Conservation (phyloP, 2,888 invertebrate genomes). For the Gastrophysa polygoni region DNA sequence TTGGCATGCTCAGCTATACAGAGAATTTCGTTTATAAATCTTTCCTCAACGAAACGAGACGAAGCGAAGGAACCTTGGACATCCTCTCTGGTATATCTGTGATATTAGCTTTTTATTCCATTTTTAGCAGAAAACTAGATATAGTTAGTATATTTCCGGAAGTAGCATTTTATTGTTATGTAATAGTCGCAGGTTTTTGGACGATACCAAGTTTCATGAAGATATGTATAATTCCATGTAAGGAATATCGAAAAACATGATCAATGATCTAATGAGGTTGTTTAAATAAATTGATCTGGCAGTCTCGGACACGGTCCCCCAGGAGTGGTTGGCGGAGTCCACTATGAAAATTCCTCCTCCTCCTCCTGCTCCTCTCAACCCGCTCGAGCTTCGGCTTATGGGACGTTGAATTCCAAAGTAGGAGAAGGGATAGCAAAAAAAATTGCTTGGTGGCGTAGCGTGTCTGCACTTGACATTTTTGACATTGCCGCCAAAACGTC, state of each 20-base stretch:
- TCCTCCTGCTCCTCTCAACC: too few species aligned
- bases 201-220: conserved; percentile 28
- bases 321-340: too few species aligned
- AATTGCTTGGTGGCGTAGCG: too few species aligned
- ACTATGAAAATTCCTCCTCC: too few species aligned
- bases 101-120: conserved; percentile 50
- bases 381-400: too few species aligned
- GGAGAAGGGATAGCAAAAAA: too few species aligned
- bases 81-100: conserved; percentile 57
- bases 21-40: conserved; percentile 61
- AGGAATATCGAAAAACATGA: background rate
- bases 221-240: background rate
- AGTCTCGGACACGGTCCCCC: too few species aligned
- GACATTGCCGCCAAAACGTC: too few species aligned
- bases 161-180: conserved; percentile 33
- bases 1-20: conserved; percentile 60
- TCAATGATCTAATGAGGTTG: conserved; percentile 6
- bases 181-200: conserved; percentile 39
- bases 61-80: conserved; percentile 62
- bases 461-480: too few species aligned
- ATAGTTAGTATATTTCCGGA: conserved; percentile 35
- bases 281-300: too few species aligned
- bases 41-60: conserved; percentile 61
- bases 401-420: too few species aligned
- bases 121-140: conserved; percentile 37